phyloP scores from a whole-genome alignment of 2,888 invertebrate species.

The Mantis religiosa region DNA sequence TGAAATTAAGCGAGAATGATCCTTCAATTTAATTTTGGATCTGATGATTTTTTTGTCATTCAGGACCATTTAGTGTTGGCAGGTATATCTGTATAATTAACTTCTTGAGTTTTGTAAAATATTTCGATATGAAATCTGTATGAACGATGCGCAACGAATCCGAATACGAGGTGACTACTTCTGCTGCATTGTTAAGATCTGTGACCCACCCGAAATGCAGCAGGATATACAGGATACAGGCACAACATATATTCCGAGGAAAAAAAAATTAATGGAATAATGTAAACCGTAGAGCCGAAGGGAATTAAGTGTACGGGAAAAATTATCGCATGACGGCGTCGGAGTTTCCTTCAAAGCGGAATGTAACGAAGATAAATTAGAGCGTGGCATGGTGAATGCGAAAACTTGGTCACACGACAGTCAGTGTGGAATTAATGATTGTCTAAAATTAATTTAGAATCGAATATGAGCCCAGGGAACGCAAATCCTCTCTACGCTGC shows the following conservation, averaged over 20 bases:
- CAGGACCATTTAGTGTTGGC: no score
- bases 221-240: neutral
- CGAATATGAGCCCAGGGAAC: neutral
- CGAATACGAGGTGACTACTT: no score
- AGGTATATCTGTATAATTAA: no score
- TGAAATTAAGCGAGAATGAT: no score
- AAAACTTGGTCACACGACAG: neutral
- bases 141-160: no score
- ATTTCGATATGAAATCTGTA: no score
- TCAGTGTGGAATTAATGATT: neutral
- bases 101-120: no score
- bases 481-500: neutral
- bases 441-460: neutral
- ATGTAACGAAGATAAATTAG: neutral
- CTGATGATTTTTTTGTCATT: no score
- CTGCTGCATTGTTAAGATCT: neutral
- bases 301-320: neutral
- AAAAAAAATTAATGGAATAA: neutral
- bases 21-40: no score
- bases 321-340: neutral
- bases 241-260: neutral
- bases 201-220: neutral
- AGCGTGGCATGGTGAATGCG: neutral
- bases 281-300: neutral
- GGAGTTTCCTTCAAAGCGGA: neutral